Conservation (phyloP, 2,888 invertebrate species). For the Monopis laevigella region DNA sequence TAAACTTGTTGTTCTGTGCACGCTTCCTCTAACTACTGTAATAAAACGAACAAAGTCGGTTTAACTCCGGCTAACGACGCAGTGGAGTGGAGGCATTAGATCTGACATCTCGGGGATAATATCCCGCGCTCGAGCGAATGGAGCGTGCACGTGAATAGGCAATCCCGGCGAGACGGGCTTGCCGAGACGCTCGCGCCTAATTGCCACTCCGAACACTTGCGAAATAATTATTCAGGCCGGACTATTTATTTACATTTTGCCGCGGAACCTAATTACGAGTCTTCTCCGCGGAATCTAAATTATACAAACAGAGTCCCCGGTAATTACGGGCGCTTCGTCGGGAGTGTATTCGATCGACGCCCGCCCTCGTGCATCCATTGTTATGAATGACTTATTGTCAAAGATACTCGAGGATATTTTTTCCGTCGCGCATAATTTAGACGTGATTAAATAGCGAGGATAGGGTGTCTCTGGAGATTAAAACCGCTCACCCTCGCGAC, state of each 20-base stretch:
- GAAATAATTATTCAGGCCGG: conserved; percentile 16
- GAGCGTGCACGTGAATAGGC: conserved; percentile 10
- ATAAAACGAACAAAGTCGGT: conserved; percentile 18
- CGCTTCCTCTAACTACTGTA: conserved; percentile 16
- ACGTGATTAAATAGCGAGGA: conserved; percentile 58
- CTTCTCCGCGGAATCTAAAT: conserved; percentile 27
- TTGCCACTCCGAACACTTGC: conserved; percentile 15
- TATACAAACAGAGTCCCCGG: conserved; percentile 29
- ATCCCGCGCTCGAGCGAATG: conserved; percentile 11
- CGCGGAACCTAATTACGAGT: conserved; percentile 15
- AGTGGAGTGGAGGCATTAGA: conserved; percentile 13
- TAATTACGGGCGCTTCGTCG: conserved; percentile 23
- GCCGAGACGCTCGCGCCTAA: conserved; percentile 13
- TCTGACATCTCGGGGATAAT: conserved; percentile 14
- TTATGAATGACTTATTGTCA: conserved; percentile 64
- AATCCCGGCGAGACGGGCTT: conserved; percentile 7
- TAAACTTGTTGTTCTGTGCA: conserved; percentile 15
- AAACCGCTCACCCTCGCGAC: conserved; percentile 47
- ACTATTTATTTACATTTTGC: conserved; percentile 18
- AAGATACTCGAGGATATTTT: conserved; percentile 53
- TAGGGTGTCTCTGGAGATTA: conserved; percentile 39
- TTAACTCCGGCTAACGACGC: conserved; percentile 9
- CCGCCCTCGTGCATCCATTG: conserved; percentile 26
- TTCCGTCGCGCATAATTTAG: conserved; percentile 51
- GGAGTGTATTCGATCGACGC: conserved; percentile 24